Conservation (phyloP, 2,113 vertebrate genomes). For the Psittacula cyanocephala region DNA sequence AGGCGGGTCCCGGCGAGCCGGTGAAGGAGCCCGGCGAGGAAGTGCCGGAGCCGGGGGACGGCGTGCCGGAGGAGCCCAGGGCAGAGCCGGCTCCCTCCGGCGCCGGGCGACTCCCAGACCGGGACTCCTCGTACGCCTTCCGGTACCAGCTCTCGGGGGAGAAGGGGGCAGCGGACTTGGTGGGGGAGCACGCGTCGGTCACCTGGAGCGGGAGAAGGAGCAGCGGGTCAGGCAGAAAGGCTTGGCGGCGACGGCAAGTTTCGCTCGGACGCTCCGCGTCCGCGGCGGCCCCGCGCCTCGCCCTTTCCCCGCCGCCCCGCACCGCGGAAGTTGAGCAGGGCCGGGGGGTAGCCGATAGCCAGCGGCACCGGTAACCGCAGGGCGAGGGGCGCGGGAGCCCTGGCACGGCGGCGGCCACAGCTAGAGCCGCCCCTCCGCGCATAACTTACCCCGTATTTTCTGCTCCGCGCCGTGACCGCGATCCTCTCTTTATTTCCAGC, state of each 20-base stretch:
- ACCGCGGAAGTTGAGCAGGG: neutral
- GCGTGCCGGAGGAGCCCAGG: conserved; percentile 91
- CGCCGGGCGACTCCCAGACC: conserved; percentile 81
- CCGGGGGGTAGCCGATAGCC: neutral
- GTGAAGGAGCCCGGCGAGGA: conserved; percentile 93
- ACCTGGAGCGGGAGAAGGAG: conserved; percentile 74
- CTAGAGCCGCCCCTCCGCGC: neutral
- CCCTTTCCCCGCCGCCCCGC: neutral
- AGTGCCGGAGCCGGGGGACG: conserved; percentile 92
- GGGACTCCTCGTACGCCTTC: conserved; percentile 90
- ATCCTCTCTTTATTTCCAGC: conserved; percentile 92
- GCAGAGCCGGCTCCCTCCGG: conserved; percentile 94
- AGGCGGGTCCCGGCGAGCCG: conserved; percentile 89
- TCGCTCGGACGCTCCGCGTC: neutral
- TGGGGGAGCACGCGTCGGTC: conserved; percentile 86
- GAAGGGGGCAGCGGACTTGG: conserved; percentile 86
- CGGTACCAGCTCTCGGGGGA: conserved; percentile 96
- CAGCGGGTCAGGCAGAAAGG: neutral
- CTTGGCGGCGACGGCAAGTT: neutral
- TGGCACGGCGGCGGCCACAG: neutral
- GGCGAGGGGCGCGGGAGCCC: neutral
- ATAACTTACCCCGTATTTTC: conserved; percentile 92
- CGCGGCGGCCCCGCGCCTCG: neutral
- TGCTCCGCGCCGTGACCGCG: conserved; percentile 84
- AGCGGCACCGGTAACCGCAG: neutral